Percentiles rank a stretch among this genome's conserved stretches.
Conservation (phyloP, 2,797 vertebrate species). For the Mormyrops attenuatus region DNA sequence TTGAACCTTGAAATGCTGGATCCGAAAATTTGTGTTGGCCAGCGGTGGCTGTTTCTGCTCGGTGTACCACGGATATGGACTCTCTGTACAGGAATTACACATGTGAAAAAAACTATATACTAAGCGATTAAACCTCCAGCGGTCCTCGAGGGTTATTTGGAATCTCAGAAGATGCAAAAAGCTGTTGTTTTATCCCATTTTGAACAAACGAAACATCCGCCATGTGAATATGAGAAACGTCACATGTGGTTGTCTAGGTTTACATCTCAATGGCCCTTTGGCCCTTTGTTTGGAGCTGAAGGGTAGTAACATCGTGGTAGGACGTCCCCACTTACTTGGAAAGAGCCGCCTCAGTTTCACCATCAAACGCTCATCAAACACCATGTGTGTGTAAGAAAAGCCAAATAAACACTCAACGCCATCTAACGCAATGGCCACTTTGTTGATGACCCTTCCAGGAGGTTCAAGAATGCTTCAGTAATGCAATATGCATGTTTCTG, state of each 20-base stretch:
- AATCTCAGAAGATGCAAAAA: neutral
- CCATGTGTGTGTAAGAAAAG: neutral
- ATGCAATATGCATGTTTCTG: conserved; percentile 32
- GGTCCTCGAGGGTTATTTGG: neutral
- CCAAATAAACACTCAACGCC: neutral
- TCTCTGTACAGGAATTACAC: neutral
- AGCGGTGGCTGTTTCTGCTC: neutral
- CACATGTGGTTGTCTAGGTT: neutral
- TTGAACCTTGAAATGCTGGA: neutral
- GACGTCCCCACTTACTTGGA: neutral
- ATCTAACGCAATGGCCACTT: neutral
- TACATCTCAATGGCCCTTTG: neutral
- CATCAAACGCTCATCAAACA: neutral
- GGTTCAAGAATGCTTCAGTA: conserved; percentile 14
- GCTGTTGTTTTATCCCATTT: neutral
- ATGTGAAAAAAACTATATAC: neutral
- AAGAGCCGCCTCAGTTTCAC: neutral
- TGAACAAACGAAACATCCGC: neutral
- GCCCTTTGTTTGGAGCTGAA: neutral
- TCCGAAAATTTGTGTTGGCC: neutral
- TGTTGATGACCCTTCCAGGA: neutral
- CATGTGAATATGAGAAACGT: neutral
- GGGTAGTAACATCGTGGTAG: neutral
- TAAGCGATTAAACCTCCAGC: neutral
- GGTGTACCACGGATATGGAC: neutral